Percentiles rank a stretch among this genome's conserved stretches.
Conservation (phyloP, 2,797 vertebrate species). For the Mormyrops attenuatus region DNA sequence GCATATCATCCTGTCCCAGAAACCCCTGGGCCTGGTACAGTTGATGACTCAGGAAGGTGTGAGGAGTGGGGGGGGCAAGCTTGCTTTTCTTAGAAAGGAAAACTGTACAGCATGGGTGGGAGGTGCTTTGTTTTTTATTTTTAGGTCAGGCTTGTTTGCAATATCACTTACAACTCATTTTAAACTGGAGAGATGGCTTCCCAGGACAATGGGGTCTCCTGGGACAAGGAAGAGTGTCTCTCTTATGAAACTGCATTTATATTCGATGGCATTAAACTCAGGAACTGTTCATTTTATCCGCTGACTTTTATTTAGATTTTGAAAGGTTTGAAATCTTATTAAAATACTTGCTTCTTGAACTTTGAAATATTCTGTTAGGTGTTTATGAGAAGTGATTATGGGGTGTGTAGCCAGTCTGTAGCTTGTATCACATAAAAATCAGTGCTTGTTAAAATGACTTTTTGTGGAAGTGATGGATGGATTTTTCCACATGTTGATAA, state of each 20-base stretch:
- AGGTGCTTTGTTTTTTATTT: constrained; percentile 39
- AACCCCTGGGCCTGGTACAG: constrained; percentile 34
- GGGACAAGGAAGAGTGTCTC: neutral
- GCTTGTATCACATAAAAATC: neutral
- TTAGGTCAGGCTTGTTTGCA: constrained; percentile 34
- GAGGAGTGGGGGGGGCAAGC: neutral
- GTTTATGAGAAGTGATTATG: neutral
- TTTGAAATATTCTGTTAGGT: neutral
- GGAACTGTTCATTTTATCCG: neutral
- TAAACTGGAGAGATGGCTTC: neutral
- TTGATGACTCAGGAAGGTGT: constrained; percentile 31
- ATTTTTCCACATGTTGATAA: neutral
- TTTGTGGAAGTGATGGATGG: neutral
- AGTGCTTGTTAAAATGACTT: neutral
- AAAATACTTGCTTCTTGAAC: neutral
- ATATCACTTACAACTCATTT: neutral
- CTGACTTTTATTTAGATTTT: neutral
- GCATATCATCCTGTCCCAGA: constrained; percentile 41
- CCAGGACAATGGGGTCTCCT: neutral
- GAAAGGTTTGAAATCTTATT: neutral
- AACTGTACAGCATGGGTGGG: constrained; percentile 27
- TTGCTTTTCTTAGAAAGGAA: constrained; percentile 25
- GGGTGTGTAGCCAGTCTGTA: neutral
- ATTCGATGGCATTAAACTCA: neutral
- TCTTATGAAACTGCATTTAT: neutral